These are phyloP conservation scores for Tetrao urogallus DNA, from an alignment of 2,113 vertebrate species.

Conservation along the genomic window DNA sequence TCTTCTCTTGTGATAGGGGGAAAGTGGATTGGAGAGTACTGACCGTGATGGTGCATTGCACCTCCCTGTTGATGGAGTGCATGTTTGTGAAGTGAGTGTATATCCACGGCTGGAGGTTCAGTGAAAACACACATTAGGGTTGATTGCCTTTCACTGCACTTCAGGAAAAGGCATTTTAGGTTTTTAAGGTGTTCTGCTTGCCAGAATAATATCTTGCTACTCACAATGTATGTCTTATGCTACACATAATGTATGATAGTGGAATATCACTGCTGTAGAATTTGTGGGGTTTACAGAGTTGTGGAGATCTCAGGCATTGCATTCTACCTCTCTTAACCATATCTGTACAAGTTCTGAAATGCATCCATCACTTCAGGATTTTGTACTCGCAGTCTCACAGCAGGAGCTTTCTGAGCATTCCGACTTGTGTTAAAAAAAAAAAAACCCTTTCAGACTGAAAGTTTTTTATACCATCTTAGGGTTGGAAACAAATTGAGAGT, in stretches of 20 bases:
- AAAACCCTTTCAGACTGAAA: not conserved
- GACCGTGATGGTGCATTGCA: not conserved
- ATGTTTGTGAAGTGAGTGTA: not conserved
- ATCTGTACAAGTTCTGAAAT: not conserved
- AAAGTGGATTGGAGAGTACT: not conserved
- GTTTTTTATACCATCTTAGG: not conserved
- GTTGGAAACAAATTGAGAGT: not conserved
- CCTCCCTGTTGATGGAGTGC: not conserved
- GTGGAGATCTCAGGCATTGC: not conserved
- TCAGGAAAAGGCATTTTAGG: not conserved
- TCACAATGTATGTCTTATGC: not conserved
- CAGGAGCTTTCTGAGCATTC: not conserved
- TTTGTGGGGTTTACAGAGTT: not conserved
- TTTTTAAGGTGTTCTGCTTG: not conserved
- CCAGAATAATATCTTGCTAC: not conserved
- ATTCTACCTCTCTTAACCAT: not conserved
- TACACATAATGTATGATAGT: not conserved
- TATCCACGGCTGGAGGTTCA: not conserved
- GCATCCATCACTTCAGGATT: not conserved
- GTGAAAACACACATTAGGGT: not conserved
- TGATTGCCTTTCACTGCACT: not conserved
- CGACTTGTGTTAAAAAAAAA: not conserved
- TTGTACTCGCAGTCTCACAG: not conserved
- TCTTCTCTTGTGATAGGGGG: fast-evolving
- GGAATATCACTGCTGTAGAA: not conserved